Base-by-base conservation (phyloP, 2,888 invertebrate genomes). In the Tribolium freemani region DNA sequence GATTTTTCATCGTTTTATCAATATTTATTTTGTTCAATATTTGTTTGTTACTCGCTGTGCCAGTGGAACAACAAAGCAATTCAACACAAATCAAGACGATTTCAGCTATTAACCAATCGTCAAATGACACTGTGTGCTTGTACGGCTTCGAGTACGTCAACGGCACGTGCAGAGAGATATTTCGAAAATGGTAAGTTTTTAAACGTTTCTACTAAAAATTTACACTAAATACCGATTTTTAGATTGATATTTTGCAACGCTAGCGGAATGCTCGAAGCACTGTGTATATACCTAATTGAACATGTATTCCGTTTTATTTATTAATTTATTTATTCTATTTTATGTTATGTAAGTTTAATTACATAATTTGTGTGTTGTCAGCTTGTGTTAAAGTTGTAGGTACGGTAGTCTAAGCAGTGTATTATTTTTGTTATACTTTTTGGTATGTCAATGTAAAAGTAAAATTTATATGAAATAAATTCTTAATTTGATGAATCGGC, bases 81-180 rank as follows among this genome's bases (percentile, higher is more conserved):
- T 68, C 71, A 44, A 68, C 72, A 30, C 60, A 53, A 45, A 54
- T 61, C 53, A 53, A 51, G 54, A 38, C 61, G 13, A 44, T 64
- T 51, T 51, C 71, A 67, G 16, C 60, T 20, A 68, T 56, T 60
- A 61, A 57, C 57, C 56, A 56, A 48, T 57, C 70, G 38, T 44
- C 70, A 13, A 72, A 53, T 30, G 56, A 74, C 46, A 75, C 71
- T 8, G 21, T 72, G 45, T 79, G 79, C 63, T 56, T 79, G 53
- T 79, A 78, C 63, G 79, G 79, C 26, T 79, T 79, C 64, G 79
- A 79, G 63, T 60, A 63, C 13, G 75, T 77, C 63, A 79, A 79
- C 67, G 78, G 77, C 30, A 74, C 73, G 6, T 79, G 79, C 66
- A 77, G 66, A 63, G 79, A 79, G 44, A 79, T 79, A 74, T 79